A percentile compares a stretch with the other conserved stretches of the same genome.
These are phyloP conservation scores for Eufriesea mexicana DNA, from an alignment of 1,140 invertebrate species.

Conservation along the genomic window DNA sequence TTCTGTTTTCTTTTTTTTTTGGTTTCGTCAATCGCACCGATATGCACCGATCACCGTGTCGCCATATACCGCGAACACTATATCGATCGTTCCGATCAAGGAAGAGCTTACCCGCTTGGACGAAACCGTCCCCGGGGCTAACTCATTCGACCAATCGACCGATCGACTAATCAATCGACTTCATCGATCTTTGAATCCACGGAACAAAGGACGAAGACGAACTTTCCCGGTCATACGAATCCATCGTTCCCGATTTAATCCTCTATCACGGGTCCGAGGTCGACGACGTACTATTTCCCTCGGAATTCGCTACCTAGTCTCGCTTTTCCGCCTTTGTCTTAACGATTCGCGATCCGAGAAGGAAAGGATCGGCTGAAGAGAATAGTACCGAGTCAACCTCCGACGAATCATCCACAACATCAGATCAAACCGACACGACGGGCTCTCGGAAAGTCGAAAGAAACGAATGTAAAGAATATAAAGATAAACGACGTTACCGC, in stretches of 20 bases:
- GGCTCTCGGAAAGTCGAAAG: conserved; percentile 28
- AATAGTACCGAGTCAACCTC: conserved; percentile 27
- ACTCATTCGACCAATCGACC: conserved; percentile 61
- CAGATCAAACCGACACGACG: conserved; percentile 64
- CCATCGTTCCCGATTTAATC: conserved; percentile 40
- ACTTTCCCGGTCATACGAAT: conserved; percentile 37
- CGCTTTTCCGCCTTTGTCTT: background rate
- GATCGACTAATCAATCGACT: conserved; percentile 51
- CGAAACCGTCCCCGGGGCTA: conserved; percentile 37
- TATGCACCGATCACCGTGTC: conserved; percentile 60
- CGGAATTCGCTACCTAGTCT: background rate
- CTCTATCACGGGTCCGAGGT: conserved; percentile 37
- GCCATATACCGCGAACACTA: conserved; percentile 44
- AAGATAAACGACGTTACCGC: conserved; percentile 2
- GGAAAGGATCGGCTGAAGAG: background rate
- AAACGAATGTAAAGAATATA: background rate
- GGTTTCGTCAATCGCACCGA: conserved; percentile 43
- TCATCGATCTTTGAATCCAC: conserved; percentile 43
- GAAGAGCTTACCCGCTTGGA: conserved; percentile 45
- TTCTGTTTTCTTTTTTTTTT: background rate
- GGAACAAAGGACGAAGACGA: conserved; percentile 47
- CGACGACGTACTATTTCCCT: conserved; percentile 50
- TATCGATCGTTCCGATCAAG: conserved; percentile 41
- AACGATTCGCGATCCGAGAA: background rate
- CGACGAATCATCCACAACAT: conserved; percentile 56